Conservation (phyloP, 2,113 vertebrate species). For the Propithecus coquereli region DNA sequence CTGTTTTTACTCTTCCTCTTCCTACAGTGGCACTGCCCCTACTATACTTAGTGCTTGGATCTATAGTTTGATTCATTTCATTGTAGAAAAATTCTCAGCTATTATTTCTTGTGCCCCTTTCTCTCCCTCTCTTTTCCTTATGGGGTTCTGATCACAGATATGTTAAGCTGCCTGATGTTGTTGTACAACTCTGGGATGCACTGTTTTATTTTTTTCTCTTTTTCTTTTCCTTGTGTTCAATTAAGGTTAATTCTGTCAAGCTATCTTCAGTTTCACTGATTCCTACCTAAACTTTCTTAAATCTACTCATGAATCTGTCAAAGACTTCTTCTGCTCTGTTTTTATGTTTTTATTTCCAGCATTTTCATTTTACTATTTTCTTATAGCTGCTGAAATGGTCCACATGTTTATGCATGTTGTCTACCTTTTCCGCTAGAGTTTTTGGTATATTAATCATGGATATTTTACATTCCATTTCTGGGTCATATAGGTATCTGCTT, state of each 20-base stretch:
- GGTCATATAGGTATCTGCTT: neutral
- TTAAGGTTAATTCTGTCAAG: neutral
- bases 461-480: neutral
- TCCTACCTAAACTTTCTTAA: neutral
- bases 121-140: neutral
- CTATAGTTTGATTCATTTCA: neutral
- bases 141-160: neutral
- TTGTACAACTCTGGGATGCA: neutral
- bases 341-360: neutral
- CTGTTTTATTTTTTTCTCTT: neutral
- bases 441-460: neutral
- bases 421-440: neutral
- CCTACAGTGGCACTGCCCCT: neutral
- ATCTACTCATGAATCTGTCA: neutral
- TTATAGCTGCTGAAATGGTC: neutral
- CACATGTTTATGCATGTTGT: neutral
- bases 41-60: neutral
- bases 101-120: neutral
- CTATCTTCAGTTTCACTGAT: neutral
- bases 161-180: neutral
- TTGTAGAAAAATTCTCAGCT: neutral
- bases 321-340: neutral
- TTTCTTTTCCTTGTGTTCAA: neutral
- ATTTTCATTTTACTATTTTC: neutral
- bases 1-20: no score